phyloP scores from a whole-genome alignment of 1,140 invertebrate species.

The Berghia stephanieae region DNA sequence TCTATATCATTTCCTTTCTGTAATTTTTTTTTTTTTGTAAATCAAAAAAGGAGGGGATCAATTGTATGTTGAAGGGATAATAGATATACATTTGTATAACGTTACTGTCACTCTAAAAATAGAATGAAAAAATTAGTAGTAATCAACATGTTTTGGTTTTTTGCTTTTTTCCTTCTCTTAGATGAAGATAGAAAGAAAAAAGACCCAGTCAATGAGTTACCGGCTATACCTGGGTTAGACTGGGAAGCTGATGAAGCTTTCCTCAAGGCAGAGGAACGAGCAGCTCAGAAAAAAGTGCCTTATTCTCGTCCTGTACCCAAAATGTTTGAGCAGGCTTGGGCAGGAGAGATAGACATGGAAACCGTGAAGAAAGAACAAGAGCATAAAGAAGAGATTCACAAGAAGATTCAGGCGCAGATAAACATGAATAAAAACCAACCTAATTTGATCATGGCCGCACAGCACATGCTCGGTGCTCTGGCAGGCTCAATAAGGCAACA shows the following conservation, averaged over 20 bases:
- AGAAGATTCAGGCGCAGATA: slow-evolving; percentile 7
- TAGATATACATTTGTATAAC: too few relatives aligned
- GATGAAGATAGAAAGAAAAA: too few relatives aligned
- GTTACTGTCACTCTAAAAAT: too few relatives aligned
- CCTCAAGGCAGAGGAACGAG: slow-evolving; percentile 71
- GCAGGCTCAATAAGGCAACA: slow-evolving; percentile 20
- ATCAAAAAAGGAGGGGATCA: too few relatives aligned
- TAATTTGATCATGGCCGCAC: slow-evolving; percentile 25
- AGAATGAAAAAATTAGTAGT: too few relatives aligned
- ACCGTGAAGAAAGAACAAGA: slow-evolving; percentile 32
- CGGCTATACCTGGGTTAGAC: slow-evolving; percentile 86
- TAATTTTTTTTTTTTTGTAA: too few relatives aligned
- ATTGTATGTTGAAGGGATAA: too few relatives aligned
- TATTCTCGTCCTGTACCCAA: slow-evolving; percentile 95
- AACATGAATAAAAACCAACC: slow-evolving; percentile 21
- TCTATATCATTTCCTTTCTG: too few relatives aligned
- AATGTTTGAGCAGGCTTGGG: slow-evolving; percentile 96
- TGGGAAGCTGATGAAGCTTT: slow-evolving; percentile 67
- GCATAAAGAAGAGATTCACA: slow-evolving; percentile 14
- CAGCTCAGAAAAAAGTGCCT: slow-evolving; percentile 72
- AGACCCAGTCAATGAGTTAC: slow-evolving; percentile 53
- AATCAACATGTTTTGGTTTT: too few relatives aligned
- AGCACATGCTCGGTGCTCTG: slow-evolving; percentile 22
- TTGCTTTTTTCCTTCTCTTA: too few relatives aligned
- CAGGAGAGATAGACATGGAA: slow-evolving; percentile 72